phyloP scores from a whole-genome alignment of 1,140 invertebrate species.

The Plectrocnemia conspersa region DNA sequence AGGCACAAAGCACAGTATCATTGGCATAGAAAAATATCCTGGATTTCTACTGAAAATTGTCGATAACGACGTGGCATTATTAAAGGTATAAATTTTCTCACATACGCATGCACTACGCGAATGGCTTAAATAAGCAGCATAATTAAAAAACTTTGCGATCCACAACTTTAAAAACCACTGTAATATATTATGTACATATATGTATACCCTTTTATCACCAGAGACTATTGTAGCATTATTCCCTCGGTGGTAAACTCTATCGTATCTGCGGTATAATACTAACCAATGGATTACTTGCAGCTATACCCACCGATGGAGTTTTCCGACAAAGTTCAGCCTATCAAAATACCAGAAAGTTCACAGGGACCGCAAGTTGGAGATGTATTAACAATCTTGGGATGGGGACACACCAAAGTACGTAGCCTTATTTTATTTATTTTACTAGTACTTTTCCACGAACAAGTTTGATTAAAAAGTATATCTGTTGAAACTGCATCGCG shows the following conservation, averaged over 20 bases:
- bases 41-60: constrained; percentile 40
- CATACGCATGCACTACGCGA: too few species aligned
- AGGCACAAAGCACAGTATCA: constrained; percentile 39
- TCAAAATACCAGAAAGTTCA: constrained; percentile 30
- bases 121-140: too few species aligned
- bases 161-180: too few species aligned
- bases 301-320: constrained; percentile 14
- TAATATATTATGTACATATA: too few species aligned
- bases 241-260: background rate
- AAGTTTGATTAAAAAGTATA: too few species aligned
- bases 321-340: constrained; percentile 32
- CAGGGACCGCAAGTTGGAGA: constrained; percentile 29
- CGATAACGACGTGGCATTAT: constrained; percentile 54
- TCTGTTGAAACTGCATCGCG: too few species aligned
- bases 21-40: constrained; percentile 41
- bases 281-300: constrained; percentile 6
- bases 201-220: too few species aligned
- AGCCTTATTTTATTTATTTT: too few species aligned
- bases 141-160: too few species aligned
- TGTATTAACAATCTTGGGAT: constrained; percentile 40
- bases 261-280: background rate
- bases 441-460: too few species aligned
- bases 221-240: too few species aligned
- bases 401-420: constrained; percentile 41
- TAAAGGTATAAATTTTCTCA: too few species aligned